These are phyloP conservation scores for Galeopsomyia nigrocyanea DNA, from an alignment of 2,888 invertebrate species.

Conservation along the genomic window DNA sequence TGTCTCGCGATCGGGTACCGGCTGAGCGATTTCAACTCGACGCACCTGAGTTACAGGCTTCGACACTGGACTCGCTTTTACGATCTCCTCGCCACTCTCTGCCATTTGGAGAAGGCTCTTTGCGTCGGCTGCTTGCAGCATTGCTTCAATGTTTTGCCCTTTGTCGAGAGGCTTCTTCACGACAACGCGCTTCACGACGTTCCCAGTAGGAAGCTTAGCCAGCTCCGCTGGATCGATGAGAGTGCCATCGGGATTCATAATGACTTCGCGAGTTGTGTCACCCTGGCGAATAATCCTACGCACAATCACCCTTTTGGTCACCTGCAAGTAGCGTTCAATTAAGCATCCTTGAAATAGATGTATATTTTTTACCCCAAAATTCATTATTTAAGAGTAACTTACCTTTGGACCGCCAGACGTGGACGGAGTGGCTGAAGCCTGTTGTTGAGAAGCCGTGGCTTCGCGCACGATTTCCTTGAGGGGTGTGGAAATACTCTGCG, in stretches of 20 bases:
- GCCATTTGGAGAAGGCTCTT: constrained; percentile 44
- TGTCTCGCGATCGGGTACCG: constrained; percentile 59
- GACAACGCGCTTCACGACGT: constrained; percentile 66
- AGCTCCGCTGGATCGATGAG: constrained; percentile 65
- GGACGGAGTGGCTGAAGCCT: constrained; percentile 18
- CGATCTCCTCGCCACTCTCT: constrained; percentile 35
- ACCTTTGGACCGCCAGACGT: constrained; percentile 6
- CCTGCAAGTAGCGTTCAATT: constrained; percentile 10
- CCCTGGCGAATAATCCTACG: constrained; percentile 66
- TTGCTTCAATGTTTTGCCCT: constrained; percentile 56
- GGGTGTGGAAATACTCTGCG: constrained; percentile 49
- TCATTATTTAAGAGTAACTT: neutral
- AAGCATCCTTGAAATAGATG: too few relatives aligned
- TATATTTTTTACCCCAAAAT: neutral
- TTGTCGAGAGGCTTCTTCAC: constrained; percentile 64
- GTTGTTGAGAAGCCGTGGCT: constrained; percentile 9
- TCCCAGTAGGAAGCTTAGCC: constrained; percentile 65
- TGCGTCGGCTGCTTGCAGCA: constrained; percentile 54
- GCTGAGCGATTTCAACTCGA: constrained; percentile 31
- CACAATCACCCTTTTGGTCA: constrained; percentile 64
- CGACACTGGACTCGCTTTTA: constrained; percentile 11
- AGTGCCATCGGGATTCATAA: constrained; percentile 67
- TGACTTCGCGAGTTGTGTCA: constrained; percentile 64
- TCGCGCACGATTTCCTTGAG: constrained; percentile 37
- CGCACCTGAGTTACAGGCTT: constrained; percentile 20